Conservation (phyloP, 2,888 invertebrate genomes). For the Tachina lurida region DNA sequence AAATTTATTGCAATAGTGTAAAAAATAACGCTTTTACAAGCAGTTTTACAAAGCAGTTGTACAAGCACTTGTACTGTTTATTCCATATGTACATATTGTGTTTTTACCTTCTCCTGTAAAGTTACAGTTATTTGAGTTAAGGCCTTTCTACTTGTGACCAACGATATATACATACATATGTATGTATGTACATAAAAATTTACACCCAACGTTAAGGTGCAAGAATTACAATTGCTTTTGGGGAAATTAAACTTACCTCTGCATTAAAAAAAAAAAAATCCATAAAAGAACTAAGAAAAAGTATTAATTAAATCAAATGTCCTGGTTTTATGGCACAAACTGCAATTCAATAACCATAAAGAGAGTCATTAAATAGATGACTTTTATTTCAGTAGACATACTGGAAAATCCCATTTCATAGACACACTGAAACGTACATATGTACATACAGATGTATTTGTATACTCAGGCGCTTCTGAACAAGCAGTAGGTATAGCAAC, state of each 20-base stretch:
- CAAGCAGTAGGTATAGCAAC: background rate
- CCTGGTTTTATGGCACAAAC: constrained; percentile 59
- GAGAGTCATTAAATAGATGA: constrained; percentile 52
- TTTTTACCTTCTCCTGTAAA: too few species aligned
- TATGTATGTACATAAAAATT: background rate
- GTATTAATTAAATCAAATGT: constrained; percentile 63
- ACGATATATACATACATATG: background rate
- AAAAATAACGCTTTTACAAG: too few species aligned
- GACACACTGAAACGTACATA: background rate
- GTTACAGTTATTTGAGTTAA: too few species aligned
- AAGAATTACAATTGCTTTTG: background rate
- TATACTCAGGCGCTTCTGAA: background rate
- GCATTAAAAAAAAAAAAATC: constrained; percentile 51
- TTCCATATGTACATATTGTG: too few species aligned
- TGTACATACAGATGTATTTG: too few species aligned
- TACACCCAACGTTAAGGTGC: background rate
- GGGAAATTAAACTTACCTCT: constrained; percentile 53
- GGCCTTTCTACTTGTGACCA: too few species aligned
- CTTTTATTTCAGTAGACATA: constrained; percentile 16
- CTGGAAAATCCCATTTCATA: background rate
- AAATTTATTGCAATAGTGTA: too few species aligned
- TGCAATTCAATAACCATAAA: constrained; percentile 64
- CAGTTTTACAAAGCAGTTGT: too few species aligned
- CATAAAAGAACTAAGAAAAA: constrained; percentile 44
- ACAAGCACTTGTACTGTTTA: too few species aligned